Conservation (phyloP, 1,140 invertebrate species). For the Cataglyphis hispanica region DNA sequence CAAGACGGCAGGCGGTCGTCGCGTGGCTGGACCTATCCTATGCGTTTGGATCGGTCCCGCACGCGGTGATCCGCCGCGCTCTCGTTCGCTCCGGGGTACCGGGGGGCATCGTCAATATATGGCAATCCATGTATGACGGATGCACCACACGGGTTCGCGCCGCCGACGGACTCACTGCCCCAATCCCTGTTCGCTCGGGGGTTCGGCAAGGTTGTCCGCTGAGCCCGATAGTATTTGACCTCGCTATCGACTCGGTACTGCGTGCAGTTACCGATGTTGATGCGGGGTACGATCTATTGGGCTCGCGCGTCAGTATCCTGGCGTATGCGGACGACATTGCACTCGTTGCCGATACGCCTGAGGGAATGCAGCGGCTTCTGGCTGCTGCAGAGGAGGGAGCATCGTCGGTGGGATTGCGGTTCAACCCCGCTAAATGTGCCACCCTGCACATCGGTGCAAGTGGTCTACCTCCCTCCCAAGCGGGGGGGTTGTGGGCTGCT, state of each 20-base stretch:
- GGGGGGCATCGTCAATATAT: neutral
- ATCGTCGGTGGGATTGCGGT: neutral
- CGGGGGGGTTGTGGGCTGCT: no score
- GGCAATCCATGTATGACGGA: neutral
- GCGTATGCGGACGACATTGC: neutral
- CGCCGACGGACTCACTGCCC: neutral
- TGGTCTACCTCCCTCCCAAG: no score
- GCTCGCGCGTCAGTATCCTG: neutral
- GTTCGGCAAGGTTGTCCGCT: neutral
- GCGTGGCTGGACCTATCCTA: constrained; percentile 18
- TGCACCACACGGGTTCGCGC: neutral
- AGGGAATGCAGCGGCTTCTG: neutral
- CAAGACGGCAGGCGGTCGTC: neutral
- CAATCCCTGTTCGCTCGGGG: neutral
- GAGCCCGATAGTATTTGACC: neutral
- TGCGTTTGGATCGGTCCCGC: constrained; percentile 1
- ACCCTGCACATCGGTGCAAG: neutral
- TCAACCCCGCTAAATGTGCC: constrained; percentile 8
- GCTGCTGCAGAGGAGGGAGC: neutral
- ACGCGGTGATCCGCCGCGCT: neutral
- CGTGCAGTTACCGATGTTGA: neutral
- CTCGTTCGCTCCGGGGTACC: neutral
- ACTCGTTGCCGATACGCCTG: neutral
- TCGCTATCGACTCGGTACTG: neutral
- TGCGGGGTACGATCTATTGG: neutral